Evolutionary conservation across 2,113 vertebrate species (phyloP), one percentile per base, ranked within the genome.

Genomic region (Bos indicus): DNA sequence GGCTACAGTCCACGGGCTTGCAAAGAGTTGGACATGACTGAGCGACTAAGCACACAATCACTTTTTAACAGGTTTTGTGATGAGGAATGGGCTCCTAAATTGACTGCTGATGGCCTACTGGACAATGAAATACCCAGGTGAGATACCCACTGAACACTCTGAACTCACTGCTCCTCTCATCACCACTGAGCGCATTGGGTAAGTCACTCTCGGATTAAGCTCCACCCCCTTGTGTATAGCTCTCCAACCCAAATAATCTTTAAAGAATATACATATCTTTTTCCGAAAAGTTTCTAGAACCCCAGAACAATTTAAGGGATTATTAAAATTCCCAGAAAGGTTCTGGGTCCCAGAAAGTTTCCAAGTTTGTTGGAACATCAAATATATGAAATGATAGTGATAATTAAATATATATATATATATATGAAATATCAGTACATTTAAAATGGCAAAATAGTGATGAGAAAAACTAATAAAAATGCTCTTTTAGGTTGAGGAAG

Each of bases 1-100:
- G 64, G 10, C 64, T 71, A 36, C n/a, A 11, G 4, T 21, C 4
- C 64, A 71, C 0, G 0, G 19, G n/a, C 2, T 23, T 0, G 0
- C 64, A 36, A 36, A 71, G 64, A 67, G n/a, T 71, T 71, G 17
- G 9, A 23, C 64, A 12, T 21, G n/a, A 71, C 64, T 17, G 30
- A 71, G 17, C 4, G 1, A 71, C 64, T 71, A 36, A 71, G 9
- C n/a, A 71, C 9, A 36, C 33, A 71, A 17, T 62, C 6, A 33
- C n/a, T 82, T 82, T 67, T 48, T 67, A 16, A 71, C 51, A 30
- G 30, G 19, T 83, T 83, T 48, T 40, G 15, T 62, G 23, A 51
- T 9, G 36, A 57, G 59, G 7, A 71, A 30, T 8, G 30, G 46
- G 12, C 56, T 57, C 59, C 7, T 9, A 56, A 64, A 21, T 23